Evolutionary conservation across 2,797 vertebrate species (phyloP), one percentile per base, ranked within the genome.

Genomic region (Furcifer pardalis): DNA sequence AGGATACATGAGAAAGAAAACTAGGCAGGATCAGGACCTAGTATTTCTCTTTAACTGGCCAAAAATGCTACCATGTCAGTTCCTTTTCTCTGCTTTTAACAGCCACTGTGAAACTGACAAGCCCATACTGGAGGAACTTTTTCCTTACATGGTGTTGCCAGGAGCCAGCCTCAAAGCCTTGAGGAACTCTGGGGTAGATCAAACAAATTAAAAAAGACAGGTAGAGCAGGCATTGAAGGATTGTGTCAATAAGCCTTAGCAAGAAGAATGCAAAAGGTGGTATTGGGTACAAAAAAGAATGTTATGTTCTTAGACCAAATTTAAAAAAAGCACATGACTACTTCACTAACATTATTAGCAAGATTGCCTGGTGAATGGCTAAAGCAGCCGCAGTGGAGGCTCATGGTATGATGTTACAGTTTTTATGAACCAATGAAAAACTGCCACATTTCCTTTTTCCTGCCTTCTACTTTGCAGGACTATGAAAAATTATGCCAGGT

Each of bases 221-320:
- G 56, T 46, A 23, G 6, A 27, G 3, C 56, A 37, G 10, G 49
- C 6, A 40, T 15, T 52, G 42, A 12, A 79, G 19, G 59, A 49
- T 7, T 62, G 27, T 13, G 25, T 12, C 23, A n/a, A 23, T 46
- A 73, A 62, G 8, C 35, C 40, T 59, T 10, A 5, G 81, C 15
- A 21, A 84, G 19, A 21, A 91, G 78, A 15, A 85, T 75, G 83
- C n/a, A 23, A 83, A 79, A 76, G 84, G 23, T 52, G 82, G 19
- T 85, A 69, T 59, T 32, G n/a, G 27, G 44, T n/a, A 73, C 30
- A 46, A 74, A 27, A 56, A 60, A 85, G 17, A 74, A n/a, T 12
- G 87, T 87, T 75, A 3, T 81, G 66, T 32, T 27, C 60, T 27
- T 40, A 76, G 92, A 87, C 1, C 23, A 40, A 49, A 81, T 77